phyloP scores from a whole-genome alignment of 2,888 invertebrate genomes.

The Ariolimax columbianus region DNA sequence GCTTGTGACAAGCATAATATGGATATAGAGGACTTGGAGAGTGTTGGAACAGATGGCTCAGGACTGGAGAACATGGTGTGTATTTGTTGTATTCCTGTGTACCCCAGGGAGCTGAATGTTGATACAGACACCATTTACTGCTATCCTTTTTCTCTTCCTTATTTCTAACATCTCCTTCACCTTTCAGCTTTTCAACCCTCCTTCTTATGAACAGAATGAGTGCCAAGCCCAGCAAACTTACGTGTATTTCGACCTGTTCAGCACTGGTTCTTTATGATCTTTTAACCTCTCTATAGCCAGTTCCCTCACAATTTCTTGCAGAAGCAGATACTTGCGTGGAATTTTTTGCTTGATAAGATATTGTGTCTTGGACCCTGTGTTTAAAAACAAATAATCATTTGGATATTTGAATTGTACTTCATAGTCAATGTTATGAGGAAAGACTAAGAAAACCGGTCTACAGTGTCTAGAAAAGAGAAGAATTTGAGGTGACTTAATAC shows the following conservation, averaged over 20 bases:
- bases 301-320: constrained; percentile 93
- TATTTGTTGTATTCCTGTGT: no score
- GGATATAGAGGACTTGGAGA: no score
- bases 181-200: no score
- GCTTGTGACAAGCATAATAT: no score
- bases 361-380: constrained; percentile 80
- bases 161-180: no score
- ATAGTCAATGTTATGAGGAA: neutral
- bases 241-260: constrained; percentile 78
- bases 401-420: neutral
- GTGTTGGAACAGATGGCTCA: no score
- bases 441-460: no score
- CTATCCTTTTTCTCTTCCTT: neutral
- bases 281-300: constrained; percentile 86
- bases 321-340: constrained; percentile 94
- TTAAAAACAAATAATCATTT: neutral
- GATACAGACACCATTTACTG: neutral
- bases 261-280: constrained; percentile 79
- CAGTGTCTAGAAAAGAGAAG: no score
- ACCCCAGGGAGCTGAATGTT: no score
- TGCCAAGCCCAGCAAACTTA: constrained; percentile 60
- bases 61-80: no score
- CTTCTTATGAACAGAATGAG: neutral
- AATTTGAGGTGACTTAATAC: no score
- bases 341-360: constrained; percentile 93